phyloP scores from a whole-genome alignment of 2,797 vertebrate genomes.

The Semaprochilodus insignis region DNA sequence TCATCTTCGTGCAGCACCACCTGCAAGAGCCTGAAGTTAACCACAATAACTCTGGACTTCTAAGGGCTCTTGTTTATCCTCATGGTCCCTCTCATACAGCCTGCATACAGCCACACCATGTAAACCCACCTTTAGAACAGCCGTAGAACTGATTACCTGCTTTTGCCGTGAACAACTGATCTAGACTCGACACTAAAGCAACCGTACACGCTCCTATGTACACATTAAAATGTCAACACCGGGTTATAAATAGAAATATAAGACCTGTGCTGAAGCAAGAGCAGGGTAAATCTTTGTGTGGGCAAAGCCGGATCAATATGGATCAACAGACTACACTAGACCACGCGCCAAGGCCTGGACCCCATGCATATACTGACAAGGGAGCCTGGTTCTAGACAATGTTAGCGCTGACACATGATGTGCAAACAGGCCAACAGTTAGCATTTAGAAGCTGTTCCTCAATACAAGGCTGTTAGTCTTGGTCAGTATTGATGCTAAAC shows the following conservation, averaged over 20 bases:
- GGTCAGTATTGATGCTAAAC: too few relatives aligned
- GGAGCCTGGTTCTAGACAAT: background rate
- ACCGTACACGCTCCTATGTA: background rate
- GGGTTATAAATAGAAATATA: background rate
- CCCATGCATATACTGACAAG: background rate
- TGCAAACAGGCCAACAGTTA: slow-evolving; percentile 63
- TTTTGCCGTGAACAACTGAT: too few relatives aligned
- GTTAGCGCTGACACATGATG: background rate
- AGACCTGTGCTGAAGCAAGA: background rate
- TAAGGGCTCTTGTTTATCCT: too few relatives aligned
- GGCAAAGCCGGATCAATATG: slow-evolving; percentile 31
- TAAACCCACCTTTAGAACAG: background rate
- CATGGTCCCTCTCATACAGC: too few relatives aligned
- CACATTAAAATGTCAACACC: slow-evolving; percentile 3
- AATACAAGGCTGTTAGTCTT: background rate
- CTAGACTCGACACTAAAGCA: background rate
- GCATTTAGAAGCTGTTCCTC: slow-evolving; percentile 67
- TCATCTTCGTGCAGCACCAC: too few relatives aligned
- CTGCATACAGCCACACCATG: background rate
- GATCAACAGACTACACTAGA: slow-evolving; percentile 7
- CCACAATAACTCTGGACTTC: too few relatives aligned
- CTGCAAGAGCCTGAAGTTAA: too few relatives aligned
- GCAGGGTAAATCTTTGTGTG: slow-evolving; percentile 1
- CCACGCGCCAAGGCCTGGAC: background rate
- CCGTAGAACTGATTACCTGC: background rate